Evolutionary conservation across 2,797 vertebrate genomes (phyloP).

Genomic region (Cirrhinus molitorella): DNA sequence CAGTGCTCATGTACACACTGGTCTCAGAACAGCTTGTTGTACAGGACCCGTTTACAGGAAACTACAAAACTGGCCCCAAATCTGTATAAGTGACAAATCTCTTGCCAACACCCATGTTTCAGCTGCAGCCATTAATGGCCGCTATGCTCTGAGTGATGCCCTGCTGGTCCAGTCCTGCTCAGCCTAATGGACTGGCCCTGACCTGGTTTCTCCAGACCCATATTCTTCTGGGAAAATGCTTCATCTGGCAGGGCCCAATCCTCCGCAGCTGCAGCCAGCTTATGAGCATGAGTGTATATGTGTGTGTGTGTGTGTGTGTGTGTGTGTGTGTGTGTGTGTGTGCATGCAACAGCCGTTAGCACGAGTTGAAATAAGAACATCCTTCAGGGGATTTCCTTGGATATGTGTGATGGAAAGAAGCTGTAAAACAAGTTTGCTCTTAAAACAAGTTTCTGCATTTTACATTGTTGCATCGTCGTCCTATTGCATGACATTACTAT

Average conservation of each 20-base stretch:
- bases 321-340: conserved; percentile 4
- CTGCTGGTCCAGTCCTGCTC: conserved; percentile 53
- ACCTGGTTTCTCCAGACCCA: conserved; percentile 49
- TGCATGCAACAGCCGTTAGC: conserved; percentile 41
- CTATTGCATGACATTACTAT: background rate
- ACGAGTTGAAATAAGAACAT: conserved; percentile 49
- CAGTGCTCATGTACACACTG: background rate
- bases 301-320: conserved; percentile 29
- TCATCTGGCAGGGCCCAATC: conserved; percentile 55
- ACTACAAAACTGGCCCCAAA: conserved; percentile 31
- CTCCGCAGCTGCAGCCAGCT: conserved; percentile 52
- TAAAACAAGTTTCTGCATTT: conserved; percentile 37
- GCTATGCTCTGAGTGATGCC: conserved; percentile 49
- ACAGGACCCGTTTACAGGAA: conserved; percentile 2
- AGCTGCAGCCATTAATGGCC: conserved; percentile 43
- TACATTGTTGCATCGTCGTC: background rate
- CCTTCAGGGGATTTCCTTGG: conserved; percentile 64
- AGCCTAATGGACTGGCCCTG: conserved; percentile 56
- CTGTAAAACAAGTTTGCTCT: conserved; percentile 50
- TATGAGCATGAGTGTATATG: conserved; percentile 16
- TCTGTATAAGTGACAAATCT: conserved; percentile 43
- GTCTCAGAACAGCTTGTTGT: conserved; percentile 11
- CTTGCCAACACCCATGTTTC: conserved; percentile 44
- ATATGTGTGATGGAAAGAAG: conserved; percentile 61
- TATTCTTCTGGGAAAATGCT: conserved; percentile 57